Percentiles rank a stretch among this genome's conserved stretches.
Conservation (phyloP, 2,113 vertebrate genomes). For the Pseudopipra pipra region DNA sequence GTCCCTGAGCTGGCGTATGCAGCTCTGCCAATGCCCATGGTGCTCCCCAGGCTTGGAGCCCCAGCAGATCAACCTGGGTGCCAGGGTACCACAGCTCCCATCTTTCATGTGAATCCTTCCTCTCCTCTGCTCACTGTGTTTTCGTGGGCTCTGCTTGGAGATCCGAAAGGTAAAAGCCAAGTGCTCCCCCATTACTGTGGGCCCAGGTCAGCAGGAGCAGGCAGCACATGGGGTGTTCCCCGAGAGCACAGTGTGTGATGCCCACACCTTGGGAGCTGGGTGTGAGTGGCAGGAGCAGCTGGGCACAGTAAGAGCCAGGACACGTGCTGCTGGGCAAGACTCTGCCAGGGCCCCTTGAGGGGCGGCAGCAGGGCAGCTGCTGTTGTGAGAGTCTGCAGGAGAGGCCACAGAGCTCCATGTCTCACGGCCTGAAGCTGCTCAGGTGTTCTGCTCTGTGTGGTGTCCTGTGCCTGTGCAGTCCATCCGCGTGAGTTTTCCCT, state of each 20-base stretch:
- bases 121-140: fast-evolving
- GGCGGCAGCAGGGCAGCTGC: background rate
- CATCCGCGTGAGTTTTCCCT: background rate
- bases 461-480: background rate
- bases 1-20: background rate
- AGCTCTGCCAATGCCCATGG: fast-evolving
- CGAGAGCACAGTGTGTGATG: fast-evolving
- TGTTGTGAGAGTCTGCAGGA: fast-evolving
- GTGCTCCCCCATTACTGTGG: fast-evolving
- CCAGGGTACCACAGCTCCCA: background rate
- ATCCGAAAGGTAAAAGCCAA: fast-evolving
- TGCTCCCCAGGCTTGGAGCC: background rate
- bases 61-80: background rate
- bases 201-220: background rate
- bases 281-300: background rate
- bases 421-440: fast-evolving
- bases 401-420: background rate
- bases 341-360: fast-evolving
- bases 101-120: background rate
- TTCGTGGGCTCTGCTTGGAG: background rate
- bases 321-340: background rate
- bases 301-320: background rate
- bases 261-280: fast-evolving
- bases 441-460: fast-evolving
- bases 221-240: fast-evolving